Base-by-base conservation (phyloP, 2,113 vertebrate genomes). In the Epinephelus fuscoguttatus region DNA sequence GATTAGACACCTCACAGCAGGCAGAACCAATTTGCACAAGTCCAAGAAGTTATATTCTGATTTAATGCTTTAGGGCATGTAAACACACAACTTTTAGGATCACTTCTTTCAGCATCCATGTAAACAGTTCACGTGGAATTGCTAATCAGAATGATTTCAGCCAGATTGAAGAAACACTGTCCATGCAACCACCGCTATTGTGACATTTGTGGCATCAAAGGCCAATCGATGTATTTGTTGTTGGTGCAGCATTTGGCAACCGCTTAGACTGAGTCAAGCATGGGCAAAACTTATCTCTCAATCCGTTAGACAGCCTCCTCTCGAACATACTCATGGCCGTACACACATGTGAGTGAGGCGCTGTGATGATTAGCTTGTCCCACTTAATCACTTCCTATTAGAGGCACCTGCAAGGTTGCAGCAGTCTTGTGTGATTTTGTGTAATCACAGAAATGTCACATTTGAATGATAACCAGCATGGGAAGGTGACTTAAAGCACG, bases 391-490 rank as follows among this genome's bases (percentile, higher is more conserved):
- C 78, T 78, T 84, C 83, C 81, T 88, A 92, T 93, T 86, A 91
- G 66, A 89, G 84, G 72, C 91, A 92, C 90, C 91, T 92, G 91
- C 84, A 72, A 85, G 84, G 86, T 55, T 82, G 84, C 86, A 69
- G 84, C 73, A 75, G 85, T 71, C 84, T 85, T 40, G 57, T 90
- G 85, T 90, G 82, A 93, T 93, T 91, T 88, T 52, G 75, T 50
- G 72, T 63, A 93, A 92, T 93, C 93, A 94, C 27, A 79, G 82
- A 94, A 94, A 94, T 90, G 93, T 91, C 91, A 89, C 82, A 87
- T 92, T 80, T 78, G 90, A 93, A 92, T 93, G 87, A 91, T 75
- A 71, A 90, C 66, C 76, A 78, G 88, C 75, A 42, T 14, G 73
- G 75, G 76, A 80, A 17, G 68, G 69, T 18, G 49, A 57, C 55